phyloP scores from a whole-genome alignment of 2,113 vertebrate species.

The Danio rerio region DNA sequence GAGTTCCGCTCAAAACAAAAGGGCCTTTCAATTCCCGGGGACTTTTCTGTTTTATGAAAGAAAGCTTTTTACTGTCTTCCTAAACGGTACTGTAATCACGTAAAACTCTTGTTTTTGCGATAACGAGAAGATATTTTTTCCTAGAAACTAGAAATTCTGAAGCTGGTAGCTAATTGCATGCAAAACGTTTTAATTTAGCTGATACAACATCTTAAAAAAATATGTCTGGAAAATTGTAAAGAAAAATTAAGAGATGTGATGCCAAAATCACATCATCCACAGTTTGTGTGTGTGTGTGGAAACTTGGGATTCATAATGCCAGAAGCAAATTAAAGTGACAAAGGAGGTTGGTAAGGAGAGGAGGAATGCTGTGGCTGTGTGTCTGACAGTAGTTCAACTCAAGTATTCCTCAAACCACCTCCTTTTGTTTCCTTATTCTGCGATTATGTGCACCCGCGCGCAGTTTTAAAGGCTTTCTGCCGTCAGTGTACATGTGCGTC shows the following conservation, averaged over 20 bases:
- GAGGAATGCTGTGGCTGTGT: slow-evolving; percentile 67
- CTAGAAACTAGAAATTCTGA: slow-evolving; percentile 5
- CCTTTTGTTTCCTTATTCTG: slow-evolving; percentile 74
- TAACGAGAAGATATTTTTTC: neutral
- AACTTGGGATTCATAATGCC: slow-evolving; percentile 67
- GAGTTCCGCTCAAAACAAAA: neutral
- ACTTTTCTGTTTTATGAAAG: slow-evolving; percentile 27
- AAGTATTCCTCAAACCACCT: slow-evolving; percentile 66
- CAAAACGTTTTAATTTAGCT: slow-evolving; percentile 24
- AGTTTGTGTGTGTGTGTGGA: slow-evolving; percentile 68
- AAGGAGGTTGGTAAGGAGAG: slow-evolving; percentile 64
- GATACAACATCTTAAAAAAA: slow-evolving; percentile 66
- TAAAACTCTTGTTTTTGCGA: neutral
- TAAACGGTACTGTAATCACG: neutral
- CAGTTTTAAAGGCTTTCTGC: slow-evolving; percentile 66
- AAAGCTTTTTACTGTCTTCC: neutral
- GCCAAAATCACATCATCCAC: slow-evolving; percentile 70
- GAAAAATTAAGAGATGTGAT: slow-evolving; percentile 68
- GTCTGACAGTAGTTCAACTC: slow-evolving; percentile 73
- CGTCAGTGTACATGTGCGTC: slow-evolving; percentile 67
- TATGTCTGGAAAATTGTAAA: slow-evolving; percentile 67
- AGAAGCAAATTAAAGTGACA: slow-evolving; percentile 78
- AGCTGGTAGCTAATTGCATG: slow-evolving; percentile 37
- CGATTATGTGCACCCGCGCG: slow-evolving; percentile 71
- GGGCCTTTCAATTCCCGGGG: slow-evolving; percentile 12